phyloP scores from a whole-genome alignment of 2,888 invertebrate genomes.

The Bellardia pandia region DNA sequence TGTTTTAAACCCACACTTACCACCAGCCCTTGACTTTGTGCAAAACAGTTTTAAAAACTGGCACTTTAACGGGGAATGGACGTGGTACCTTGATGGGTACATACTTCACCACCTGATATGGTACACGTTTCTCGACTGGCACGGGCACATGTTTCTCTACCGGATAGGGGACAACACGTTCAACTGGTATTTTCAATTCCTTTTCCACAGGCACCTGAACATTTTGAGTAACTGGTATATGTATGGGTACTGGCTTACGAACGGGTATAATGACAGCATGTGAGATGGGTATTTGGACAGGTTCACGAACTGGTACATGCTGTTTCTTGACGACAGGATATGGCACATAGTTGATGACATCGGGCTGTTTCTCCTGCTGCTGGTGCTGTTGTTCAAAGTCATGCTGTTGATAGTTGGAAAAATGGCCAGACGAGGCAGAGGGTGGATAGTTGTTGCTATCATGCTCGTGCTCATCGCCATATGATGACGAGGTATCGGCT shows the following conservation, averaged over 20 bases:
- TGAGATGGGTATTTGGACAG: slow-evolving; percentile 90
- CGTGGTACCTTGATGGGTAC: slow-evolving; percentile 91
- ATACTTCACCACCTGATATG: slow-evolving; percentile 89
- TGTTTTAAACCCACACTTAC: slow-evolving; percentile 69
- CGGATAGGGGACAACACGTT: slow-evolving; percentile 88
- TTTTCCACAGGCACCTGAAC: slow-evolving; percentile 89
- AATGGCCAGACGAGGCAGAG: slow-evolving; percentile 46
- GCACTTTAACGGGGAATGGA: slow-evolving; percentile 91
- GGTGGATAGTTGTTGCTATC: slow-evolving; percentile 58
- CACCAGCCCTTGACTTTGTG: slow-evolving; percentile 85
- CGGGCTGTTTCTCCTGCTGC: slow-evolving; percentile 84
- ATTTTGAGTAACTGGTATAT: slow-evolving; percentile 90
- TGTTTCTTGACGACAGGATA: slow-evolving; percentile 90
- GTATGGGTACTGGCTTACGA: slow-evolving; percentile 91
- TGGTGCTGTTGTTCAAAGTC: slow-evolving; percentile 53
- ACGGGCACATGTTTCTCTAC: slow-evolving; percentile 90
- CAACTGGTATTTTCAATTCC: slow-evolving; percentile 86
- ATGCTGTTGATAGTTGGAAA: slow-evolving; percentile 48
- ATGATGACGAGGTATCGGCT: slow-evolving; percentile 52
- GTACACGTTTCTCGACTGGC: slow-evolving; percentile 90
- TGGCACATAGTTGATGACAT: slow-evolving; percentile 86
- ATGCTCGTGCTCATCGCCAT: slow-evolving; percentile 60
- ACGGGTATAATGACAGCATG: slow-evolving; percentile 91
- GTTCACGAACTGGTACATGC: slow-evolving; percentile 88
- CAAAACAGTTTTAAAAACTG: slow-evolving; percentile 87